Evolutionary conservation across 2,113 vertebrate species (phyloP), one percentile per base, ranked within the genome.

Genomic region (Cynopterus brachyotis): DNA sequence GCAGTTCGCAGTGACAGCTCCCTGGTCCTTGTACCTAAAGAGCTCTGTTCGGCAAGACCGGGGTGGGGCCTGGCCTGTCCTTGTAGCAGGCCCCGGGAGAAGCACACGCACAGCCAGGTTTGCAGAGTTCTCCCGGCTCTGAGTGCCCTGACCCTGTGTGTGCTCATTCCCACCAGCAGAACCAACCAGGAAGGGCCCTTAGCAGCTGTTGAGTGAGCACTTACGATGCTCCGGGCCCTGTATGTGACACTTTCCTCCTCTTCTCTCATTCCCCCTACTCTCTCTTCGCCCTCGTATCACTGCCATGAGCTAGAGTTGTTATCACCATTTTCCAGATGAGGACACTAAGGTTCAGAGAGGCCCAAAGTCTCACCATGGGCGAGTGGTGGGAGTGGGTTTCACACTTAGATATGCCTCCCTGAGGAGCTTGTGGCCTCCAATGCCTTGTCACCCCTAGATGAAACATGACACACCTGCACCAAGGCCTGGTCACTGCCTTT

Each of bases 61-160:
- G 2, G 0, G 17, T 32, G 53, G 66, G 35, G 28, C 19, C n/a
- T 20, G 13, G 17, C 28, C 42, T 83, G 1, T 53, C 35, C 60
- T 83, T 78, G 35, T 32, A 55, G 3, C 28, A 60, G 17, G 69
- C 16, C n/a, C 20, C 53, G 47, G 15, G 62, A 42, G n/a, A 30
- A 55, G 37, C 26, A 4, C 7, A 0, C 2, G 28, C 10, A 20
- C 6, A 6, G 47, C 40, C 30, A 53, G 30, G 13, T 40, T 26
- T 9, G 75, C 19, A 53, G 17, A 35, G 8, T 15, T 55, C 2
- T 47, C 22, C 30, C 70, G 83, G 28, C 66, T 67, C 37, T 67
- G 6, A 50, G 19, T 37, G 35, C 55, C 62, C 84, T 53, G 67
- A 35, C 30, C 40, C 10, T 20, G 2, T 13, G 4, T 66, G 35